Evolutionary conservation across 2,797 vertebrate species (phyloP), one percentile per base, ranked within the genome.

Genomic region (Carapus acus): DNA sequence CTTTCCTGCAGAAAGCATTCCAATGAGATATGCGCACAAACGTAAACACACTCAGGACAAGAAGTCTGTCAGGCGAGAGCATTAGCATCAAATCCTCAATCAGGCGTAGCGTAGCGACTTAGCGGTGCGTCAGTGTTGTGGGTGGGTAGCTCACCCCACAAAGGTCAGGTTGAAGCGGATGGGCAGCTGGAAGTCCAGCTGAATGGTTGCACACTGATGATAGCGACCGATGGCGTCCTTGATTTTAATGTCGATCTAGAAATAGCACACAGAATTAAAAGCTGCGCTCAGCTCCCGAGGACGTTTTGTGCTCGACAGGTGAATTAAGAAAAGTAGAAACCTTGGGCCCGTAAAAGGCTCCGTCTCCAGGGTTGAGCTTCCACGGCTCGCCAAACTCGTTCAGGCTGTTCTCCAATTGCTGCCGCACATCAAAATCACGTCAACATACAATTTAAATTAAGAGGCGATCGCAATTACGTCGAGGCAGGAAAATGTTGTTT

Each of bases 261-360:
- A 62, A 41, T 0, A 2, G 52, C n/a, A 58, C 31, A 76, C 20
- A 70, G 49, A 42, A 58, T 8, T 43, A 22, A 41, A 13, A 4
- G 18, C 8, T 8, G 3, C 50, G 58, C 47, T 17, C 21, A 66
- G 23, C 40, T 23, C 17, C 47, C 24, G 13, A 23, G 13, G 31
- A 17, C 48, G 23, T 7, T 2, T n/a, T n/a, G n/a, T n/a, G n/a
- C n/a, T n/a, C n/a, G n/a, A n/a, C n/a, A n/a, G n/a, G n/a, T n/a
- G n/a, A n/a, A n/a, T n/a, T n/a, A n/a, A n/a, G n/a, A n/a, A n/a
- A n/a, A n/a, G 17, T 16, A 34, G 54, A 23, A 34, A 97, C 96
- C 91, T 98, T 98, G 39, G 96, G 95, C 45, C 95, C 96, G 59
- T 97, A 98, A 85, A 98, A 98, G 1, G 94, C 94, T 24, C 95